Evolutionary conservation across 2,888 invertebrate species (phyloP).

Genomic region (Brachypalpus laphriformis): DNA sequence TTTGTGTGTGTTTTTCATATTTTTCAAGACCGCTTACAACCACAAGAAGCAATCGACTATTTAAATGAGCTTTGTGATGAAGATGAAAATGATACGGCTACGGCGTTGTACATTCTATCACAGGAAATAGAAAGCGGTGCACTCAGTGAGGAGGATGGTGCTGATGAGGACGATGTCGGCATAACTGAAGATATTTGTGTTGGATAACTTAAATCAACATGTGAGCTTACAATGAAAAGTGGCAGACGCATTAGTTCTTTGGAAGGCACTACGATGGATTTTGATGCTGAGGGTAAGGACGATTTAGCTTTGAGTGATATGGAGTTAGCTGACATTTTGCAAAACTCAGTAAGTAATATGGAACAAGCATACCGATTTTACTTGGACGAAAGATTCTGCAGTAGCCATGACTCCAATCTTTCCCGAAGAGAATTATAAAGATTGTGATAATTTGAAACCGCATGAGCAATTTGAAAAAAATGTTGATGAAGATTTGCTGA

Average conservation of each 20-base stretch:
- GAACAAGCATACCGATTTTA: too few species aligned
- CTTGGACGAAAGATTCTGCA: too few species aligned
- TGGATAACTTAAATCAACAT: background rate
- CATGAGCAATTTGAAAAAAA: conserved; percentile 51
- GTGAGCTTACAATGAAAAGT: background rate
- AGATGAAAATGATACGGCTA: background rate
- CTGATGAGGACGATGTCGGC: background rate
- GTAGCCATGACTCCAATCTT: too few species aligned
- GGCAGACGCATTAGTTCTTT: background rate
- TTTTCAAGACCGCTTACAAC: background rate
- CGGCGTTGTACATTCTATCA: background rate
- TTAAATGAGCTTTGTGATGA: background rate
- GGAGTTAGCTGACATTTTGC: too few species aligned
- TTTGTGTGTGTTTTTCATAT: background rate
- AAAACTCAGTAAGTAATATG: too few species aligned
- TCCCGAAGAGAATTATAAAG: too few species aligned
- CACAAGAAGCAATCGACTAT: background rate
- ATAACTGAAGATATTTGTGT: background rate
- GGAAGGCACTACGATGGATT: background rate
- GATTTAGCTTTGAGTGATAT: background rate
- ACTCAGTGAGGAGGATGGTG: background rate
- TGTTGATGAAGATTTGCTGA: conserved; percentile 49
- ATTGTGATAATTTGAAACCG: conserved; percentile 43
- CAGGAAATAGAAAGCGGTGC: background rate
- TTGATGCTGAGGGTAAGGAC: background rate